Evolutionary conservation across 2,113 vertebrate species (phyloP), one percentile per base, ranked within the genome.

Genomic region (Oenanthe oenanthe): DNA sequence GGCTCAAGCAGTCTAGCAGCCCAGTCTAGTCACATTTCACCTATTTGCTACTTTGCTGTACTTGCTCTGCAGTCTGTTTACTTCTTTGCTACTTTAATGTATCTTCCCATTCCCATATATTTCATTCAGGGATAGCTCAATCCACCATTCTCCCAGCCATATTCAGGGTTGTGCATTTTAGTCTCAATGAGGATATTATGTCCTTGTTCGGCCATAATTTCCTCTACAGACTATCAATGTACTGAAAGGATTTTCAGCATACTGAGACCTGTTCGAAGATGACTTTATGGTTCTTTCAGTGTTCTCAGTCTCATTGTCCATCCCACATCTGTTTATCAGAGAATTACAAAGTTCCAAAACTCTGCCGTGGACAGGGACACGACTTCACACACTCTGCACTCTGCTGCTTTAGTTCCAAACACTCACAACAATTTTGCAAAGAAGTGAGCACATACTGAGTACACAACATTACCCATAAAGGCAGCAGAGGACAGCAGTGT

Each of bases 391-490:
- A 7, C 34, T 71, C 58, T 56, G 56, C 26, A 5, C 7, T 63
- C 19, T 21, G 22, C 26, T 58, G 32, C 13, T 36, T 70, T 42
- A 57, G 56, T 34, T 34, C 26, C 31, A 25, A 89, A 54, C 24
- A 20, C 17, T 9, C 26, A 4, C 11, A 47, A 45, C 28, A 36
- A 11, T 9, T 76, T 42, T 61, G 42, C 21, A 28, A 53, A 47
- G 45, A 65, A 8, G 4, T 6, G 42, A 81, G 38, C 13, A 5
- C 32, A 9, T 10, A 3, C 21, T 15, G 51, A n/a, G 28, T 18
- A 3, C 2, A 2, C 17, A 15, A 13, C 3, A 3, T 31, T 3
- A 5, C 17, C 17, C 0, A 0, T 17, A 29, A 17, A 66, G 47
- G 60, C 54, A 43, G 28, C 8, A 10, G 12, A 48, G n/a, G 53